Base-by-base conservation (phyloP, 2,888 invertebrate species). In the Cerceris rybyensis region DNA sequence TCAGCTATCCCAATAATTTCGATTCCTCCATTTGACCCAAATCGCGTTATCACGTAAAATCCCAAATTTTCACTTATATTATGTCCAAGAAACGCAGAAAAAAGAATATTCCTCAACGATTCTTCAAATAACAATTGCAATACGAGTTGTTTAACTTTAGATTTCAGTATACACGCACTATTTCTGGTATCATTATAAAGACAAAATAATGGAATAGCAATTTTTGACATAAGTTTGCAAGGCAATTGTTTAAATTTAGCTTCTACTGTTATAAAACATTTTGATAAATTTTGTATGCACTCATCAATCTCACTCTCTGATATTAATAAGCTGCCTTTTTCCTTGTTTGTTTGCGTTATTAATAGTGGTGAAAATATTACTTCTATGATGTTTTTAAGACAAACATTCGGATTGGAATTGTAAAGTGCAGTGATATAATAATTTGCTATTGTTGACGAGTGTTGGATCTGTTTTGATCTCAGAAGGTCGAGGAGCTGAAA, bases 361-460 rank as follows among this genome's bases (percentile, higher is more conserved):
- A 84, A 69, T 42, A 93, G 84, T 28, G 93, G 92, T 13, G 83
- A 79, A 66, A 90, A 86, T 43, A 93, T 86, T 7, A 83, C 78
- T 58, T 90, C 81, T 50, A 94, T 71, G 73, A 94, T 91, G 83
- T 92, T 88, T 63, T 91, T 89, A 17, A 88, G 78, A 78, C 93
- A 92, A 67, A 93, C 86, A 14, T 93, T 85, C 14, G 93, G 91
- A 89, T 94, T 94, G 63, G 92, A 93, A 64, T 94, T 93, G 87
- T 93, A 92, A 42, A 96, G 90, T 72, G 90, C 91, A 78, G 94
- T 92, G 4, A 94, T 93, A 89, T 95, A 96, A 43, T 93, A 92
- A 39, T 94, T 93, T 67, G 94, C 94, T 70, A 95, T 93, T 17
- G 93, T 88, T 65, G 93, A 85, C 69, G 93, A 93, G 84, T 93